Percentiles rank a stretch among this genome's conserved stretches.
These are phyloP conservation scores for Apis cerana DNA, from an alignment of 1,140 invertebrate species.

Conservation along the genomic window DNA sequence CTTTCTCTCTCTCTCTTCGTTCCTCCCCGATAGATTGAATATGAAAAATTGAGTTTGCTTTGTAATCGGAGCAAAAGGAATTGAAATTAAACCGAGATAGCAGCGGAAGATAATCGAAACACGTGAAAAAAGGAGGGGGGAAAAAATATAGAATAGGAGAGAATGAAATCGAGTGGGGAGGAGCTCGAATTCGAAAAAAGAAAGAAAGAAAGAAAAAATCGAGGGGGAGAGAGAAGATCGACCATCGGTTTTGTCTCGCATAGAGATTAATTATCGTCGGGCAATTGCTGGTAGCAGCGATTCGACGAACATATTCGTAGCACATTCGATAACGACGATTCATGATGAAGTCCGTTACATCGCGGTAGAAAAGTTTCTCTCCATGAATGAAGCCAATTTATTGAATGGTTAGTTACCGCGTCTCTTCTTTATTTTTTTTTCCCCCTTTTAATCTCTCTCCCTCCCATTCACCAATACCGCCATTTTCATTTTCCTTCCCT, in stretches of 20 bases:
- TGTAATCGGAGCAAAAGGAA: constrained; percentile 43
- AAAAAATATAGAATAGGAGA: neutral
- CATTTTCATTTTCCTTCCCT: neutral
- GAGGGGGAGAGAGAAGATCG: neutral
- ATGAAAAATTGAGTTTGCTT: constrained; percentile 52
- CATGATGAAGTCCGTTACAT: constrained; percentile 50
- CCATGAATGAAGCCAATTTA: constrained; percentile 75
- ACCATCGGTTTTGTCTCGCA: constrained; percentile 39
- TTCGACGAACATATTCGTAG: constrained; percentile 44
- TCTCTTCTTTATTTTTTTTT: neutral
- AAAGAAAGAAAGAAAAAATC: neutral
- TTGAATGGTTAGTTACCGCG: constrained; percentile 66
- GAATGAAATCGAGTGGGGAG: constrained; percentile 16
- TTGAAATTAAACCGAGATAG: constrained; percentile 46
- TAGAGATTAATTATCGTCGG: constrained; percentile 45
- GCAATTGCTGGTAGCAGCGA: constrained; percentile 26
- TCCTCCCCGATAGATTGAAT: constrained; percentile 28
- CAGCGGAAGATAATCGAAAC: constrained; percentile 45
- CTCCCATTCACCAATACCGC: too few species aligned
- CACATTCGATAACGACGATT: constrained; percentile 52
- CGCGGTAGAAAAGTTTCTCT: constrained; percentile 61
- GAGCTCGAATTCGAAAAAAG: constrained; percentile 18
- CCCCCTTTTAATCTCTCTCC: neutral
- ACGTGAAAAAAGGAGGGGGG: neutral
- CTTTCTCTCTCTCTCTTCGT: neutral